Percentiles rank a stretch among this genome's conserved stretches.
These are phyloP conservation scores for Apodemia zela DNA, from an alignment of 2,888 invertebrate genomes.

Conservation along the genomic window DNA sequence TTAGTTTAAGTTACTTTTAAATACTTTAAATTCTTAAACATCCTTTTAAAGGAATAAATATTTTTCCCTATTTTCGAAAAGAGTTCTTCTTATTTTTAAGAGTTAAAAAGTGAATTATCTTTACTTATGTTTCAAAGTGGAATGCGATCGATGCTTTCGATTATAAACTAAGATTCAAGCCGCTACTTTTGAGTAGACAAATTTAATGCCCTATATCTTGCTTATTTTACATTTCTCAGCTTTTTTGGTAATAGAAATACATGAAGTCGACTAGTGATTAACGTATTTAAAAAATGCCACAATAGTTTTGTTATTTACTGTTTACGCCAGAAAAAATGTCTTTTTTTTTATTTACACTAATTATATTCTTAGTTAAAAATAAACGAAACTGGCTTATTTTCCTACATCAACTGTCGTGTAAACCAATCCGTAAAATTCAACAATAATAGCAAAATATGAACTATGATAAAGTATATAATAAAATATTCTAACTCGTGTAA, in stretches of 20 bases:
- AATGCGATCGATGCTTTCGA: not conserved
- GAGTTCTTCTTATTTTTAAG: too few species aligned
- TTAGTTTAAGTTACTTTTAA: too few species aligned
- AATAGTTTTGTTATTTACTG: conserved; percentile 16
- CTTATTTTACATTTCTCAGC: not conserved
- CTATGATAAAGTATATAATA: conserved; percentile 60
- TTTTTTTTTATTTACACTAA: too few species aligned
- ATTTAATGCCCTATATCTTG: too few species aligned
- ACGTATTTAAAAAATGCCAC: not conserved
- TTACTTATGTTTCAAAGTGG: too few species aligned
- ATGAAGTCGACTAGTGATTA: too few species aligned
- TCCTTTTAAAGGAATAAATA: too few species aligned
- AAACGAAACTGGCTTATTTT: conserved; percentile 18
- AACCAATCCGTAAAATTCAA: conserved; percentile 45
- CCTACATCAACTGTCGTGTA: conserved; percentile 29
- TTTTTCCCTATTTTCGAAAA: too few species aligned
- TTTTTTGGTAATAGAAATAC: not conserved
- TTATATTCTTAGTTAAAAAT: conserved; percentile 8
- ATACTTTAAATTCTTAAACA: too few species aligned
- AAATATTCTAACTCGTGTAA: conserved; percentile 64
- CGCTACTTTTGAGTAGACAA: not conserved
- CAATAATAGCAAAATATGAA: conserved; percentile 62
- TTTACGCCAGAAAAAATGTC: too few species aligned
- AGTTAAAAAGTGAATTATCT: too few species aligned
- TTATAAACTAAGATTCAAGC: not conserved